Percentiles rank a stretch among this genome's conserved stretches.
Evolutionary conservation across 2,113 vertebrate species (phyloP).

Genomic region (Regulus satrapa): DNA sequence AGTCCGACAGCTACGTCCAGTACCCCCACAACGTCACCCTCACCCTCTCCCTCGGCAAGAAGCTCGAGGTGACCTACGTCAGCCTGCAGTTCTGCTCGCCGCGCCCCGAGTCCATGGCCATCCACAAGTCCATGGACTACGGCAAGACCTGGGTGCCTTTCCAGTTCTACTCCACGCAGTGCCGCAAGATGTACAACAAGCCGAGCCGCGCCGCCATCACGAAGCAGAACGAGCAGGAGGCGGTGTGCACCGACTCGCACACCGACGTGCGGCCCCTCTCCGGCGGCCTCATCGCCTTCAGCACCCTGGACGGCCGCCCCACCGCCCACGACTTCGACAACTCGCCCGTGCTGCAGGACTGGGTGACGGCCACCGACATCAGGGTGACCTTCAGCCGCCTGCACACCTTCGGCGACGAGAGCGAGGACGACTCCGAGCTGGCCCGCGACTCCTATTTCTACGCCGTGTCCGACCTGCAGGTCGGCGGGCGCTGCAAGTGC

Average conservation of each 20-base stretch:
- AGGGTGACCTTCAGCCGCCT: slow-evolving; percentile 90
- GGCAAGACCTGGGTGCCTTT: slow-evolving; percentile 96
- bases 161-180: slow-evolving; percentile 96
- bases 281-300: slow-evolving; percentile 97
- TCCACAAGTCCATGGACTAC: slow-evolving; percentile 98
- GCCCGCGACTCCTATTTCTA: slow-evolving; percentile 95
- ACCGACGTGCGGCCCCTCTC: slow-evolving; percentile 91
- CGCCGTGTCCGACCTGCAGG: slow-evolving; percentile 95
- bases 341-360: slow-evolving; percentile 98
- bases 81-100: slow-evolving; percentile 98
- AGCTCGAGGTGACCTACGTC: slow-evolving; percentile 98
- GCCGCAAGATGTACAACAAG: slow-evolving; percentile 93
- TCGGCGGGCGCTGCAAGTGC: slow-evolving; percentile 96
- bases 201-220: slow-evolving; percentile 90
- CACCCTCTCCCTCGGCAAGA: slow-evolving; percentile 90
- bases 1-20: slow-evolving; percentile 92
- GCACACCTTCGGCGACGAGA: slow-evolving; percentile 92
- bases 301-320: slow-evolving; percentile 95
- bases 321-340: slow-evolving; percentile 99
- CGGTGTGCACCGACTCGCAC: slow-evolving; percentile 96
- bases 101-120: slow-evolving; percentile 93
- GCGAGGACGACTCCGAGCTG: slow-evolving; percentile 93
- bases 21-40: slow-evolving; percentile 93
- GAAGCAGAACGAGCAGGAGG: slow-evolving; percentile 98
- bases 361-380: slow-evolving; percentile 98